Base-by-base conservation (phyloP, 2,797 vertebrate species). In the Sebastes itinus region DNA sequence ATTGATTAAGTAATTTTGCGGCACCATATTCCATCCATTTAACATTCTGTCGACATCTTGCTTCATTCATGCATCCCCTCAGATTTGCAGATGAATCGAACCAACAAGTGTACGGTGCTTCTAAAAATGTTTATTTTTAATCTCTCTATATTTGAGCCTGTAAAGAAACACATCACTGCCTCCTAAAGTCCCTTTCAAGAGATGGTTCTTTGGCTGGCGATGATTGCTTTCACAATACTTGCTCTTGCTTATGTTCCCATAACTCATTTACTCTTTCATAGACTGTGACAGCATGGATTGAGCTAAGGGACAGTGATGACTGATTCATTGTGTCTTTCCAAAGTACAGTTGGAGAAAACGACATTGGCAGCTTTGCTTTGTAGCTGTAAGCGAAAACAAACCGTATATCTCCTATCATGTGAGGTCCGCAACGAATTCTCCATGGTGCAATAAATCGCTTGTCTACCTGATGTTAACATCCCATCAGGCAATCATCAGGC, bases 381-480 rank as follows among this genome's bases (percentile, higher is more conserved):
- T 84, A 86, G 84, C 87, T 88, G 58, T 85, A 87, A 88, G 85
- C 81, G 80, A 85, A 89, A 87, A 82, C 79, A 86, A 81, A 75
- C 73, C 20, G 58, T 74, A 68, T 68, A 80, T 83, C 79, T 83
- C 69, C 72, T 33, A 61, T 89, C 77, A 89, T 77, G 69, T 80
- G 78, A 87, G 89, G 81, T 85, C 84, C 82, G 65, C 83, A 73
- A 65, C 77, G 80, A 91, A 91, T 91, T 85, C 89, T 91, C 87
- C 28, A 12, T 12, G 71, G 90, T 60, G 56, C 77, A 83, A 92
- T 87, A 88, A 91, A 92, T 90, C 30, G 60, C 76, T 86, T 84
- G 83, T 90, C 84, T 85, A 80, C 86, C 88, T 87, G 85, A 91
- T 87, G 90, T 92, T 92, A 89, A 86, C 88, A 87, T 88, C 85